Percentiles rank a stretch among this genome's conserved stretches.
These are phyloP conservation scores for Marmota monax DNA, from an alignment of 2,113 vertebrate genomes.

Conservation along the genomic window DNA sequence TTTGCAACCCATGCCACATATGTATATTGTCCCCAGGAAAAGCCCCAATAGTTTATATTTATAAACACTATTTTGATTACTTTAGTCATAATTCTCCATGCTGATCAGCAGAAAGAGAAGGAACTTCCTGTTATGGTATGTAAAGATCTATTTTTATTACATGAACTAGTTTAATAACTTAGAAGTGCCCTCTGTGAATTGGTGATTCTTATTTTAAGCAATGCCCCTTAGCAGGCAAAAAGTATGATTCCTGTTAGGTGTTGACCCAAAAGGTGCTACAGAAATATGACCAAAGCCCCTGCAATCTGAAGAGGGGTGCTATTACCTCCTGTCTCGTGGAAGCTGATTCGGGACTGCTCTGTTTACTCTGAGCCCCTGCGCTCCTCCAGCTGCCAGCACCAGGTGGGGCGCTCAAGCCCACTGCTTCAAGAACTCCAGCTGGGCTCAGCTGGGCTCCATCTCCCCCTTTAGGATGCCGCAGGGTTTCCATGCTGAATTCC, in stretches of 20 bases:
- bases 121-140: background rate
- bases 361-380: fast-evolving
- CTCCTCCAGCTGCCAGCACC: background rate
- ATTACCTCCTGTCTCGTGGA: background rate
- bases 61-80: background rate
- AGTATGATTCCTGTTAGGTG: background rate
- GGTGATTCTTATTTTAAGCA: background rate
- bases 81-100: background rate
- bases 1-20: background rate
- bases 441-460: background rate
- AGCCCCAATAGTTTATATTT: background rate
- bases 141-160: background rate
- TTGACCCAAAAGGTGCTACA: background rate
- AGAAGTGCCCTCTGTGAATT: background rate
- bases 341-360: background rate
- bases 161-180: background rate
- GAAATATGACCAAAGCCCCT: background rate
- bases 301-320: too few relatives aligned
- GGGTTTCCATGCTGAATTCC: background rate
- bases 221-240: background rate
- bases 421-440: background rate
- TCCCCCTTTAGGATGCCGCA: background rate
- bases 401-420: background rate
- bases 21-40: background rate
- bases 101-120: background rate